Evolutionary conservation across 2,888 invertebrate species (phyloP).

Genomic region (Cryptocheilus praepositus): DNA sequence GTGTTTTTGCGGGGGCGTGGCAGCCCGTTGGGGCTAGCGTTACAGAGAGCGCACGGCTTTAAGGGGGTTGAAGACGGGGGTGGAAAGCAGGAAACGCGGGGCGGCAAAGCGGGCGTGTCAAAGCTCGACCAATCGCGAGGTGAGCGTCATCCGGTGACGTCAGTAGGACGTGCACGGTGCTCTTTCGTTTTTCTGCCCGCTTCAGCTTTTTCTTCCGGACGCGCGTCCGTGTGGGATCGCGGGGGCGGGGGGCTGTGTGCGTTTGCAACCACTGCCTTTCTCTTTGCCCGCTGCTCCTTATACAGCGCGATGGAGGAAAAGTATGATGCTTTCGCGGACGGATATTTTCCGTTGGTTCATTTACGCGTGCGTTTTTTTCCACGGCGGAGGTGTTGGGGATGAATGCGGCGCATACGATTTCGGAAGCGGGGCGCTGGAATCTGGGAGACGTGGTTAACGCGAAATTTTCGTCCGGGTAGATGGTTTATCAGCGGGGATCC

Average conservation of each 20-base stretch:
- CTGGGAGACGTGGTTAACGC: no score
- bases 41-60: constrained; percentile 1
- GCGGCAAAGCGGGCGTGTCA: constrained; percentile 59
- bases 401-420: no score
- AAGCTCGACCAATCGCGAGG: constrained; percentile 50
- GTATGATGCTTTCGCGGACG: no score
- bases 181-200: constrained; percentile 17
- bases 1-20: constrained; percentile 59
- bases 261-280: not conserved
- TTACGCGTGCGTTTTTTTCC: no score
- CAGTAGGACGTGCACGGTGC: constrained; percentile 22
- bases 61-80: not conserved
- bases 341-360: no score
- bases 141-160: constrained; percentile 43
- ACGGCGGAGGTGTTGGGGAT: no score
- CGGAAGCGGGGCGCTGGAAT: no score
- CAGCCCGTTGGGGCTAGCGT: constrained; percentile 25
- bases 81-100: constrained; percentile 21
- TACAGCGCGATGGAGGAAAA: not conserved
- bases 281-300: not conserved
- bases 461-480: no score
- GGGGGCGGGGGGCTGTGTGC: not conserved
- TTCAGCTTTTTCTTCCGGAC: not conserved
- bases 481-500: no score
- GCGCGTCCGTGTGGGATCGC: no score